Percentiles rank a stretch among this genome's conserved stretches.
These are phyloP conservation scores for Apeltes quadracus DNA, from an alignment of 2,113 vertebrate genomes.

Conservation along the genomic window DNA sequence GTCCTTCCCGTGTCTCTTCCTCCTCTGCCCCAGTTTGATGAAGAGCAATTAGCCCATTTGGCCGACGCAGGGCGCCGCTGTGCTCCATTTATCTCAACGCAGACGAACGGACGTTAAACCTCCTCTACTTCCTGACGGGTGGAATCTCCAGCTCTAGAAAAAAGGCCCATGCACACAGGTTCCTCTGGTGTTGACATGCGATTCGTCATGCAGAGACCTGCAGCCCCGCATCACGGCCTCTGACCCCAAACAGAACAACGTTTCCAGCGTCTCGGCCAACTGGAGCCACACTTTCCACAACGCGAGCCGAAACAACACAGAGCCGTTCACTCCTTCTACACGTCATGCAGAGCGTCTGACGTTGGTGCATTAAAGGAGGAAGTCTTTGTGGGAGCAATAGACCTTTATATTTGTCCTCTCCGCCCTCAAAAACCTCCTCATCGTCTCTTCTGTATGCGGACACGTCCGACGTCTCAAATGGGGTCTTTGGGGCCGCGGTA, in stretches of 20 bases:
- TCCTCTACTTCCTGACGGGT: slow-evolving; percentile 46
- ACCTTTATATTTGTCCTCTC: background rate
- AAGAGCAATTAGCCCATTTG: slow-evolving; percentile 71
- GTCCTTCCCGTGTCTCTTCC: too few species aligned
- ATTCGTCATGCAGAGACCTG: background rate
- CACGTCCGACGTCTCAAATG: slow-evolving; percentile 19
- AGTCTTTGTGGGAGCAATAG: background rate
- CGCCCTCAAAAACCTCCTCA: background rate
- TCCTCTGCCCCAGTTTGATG: slow-evolving; percentile 55
- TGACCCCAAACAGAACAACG: slow-evolving; percentile 16
- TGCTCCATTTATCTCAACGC: too few species aligned
- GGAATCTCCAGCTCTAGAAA: slow-evolving; percentile 19
- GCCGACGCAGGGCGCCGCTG: slow-evolving; percentile 22
- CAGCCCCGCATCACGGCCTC: slow-evolving; percentile 10
- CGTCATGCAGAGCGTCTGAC: background rate
- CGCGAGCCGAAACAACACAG: slow-evolving; percentile 38
- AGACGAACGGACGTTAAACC: too few species aligned
- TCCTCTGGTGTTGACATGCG: too few species aligned
- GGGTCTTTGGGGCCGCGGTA: background rate
- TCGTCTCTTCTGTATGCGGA: background rate
- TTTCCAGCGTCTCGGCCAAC: slow-evolving; percentile 43
- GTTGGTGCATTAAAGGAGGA: background rate
- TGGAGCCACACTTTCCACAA: slow-evolving; percentile 54
- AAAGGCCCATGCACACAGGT: slow-evolving; percentile 1
- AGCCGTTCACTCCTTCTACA: too few species aligned